Conservation (phyloP, 2,888 invertebrate genomes). For the Masnerella sp. region DNA sequence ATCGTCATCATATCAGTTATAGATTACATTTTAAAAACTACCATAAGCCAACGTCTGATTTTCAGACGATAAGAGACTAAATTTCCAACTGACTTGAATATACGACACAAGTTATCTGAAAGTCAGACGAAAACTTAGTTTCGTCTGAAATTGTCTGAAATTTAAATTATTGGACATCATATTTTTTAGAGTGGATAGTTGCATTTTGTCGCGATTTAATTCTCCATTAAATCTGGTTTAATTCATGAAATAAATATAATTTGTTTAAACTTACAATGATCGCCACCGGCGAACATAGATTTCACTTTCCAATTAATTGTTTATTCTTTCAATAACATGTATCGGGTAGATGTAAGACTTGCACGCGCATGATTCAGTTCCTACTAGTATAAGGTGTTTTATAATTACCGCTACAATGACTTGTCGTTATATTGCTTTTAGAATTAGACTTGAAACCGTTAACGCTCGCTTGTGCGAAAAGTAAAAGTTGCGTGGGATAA, state of each 20-base stretch:
- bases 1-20: too few relatives aligned
- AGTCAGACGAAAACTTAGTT: too few relatives aligned
- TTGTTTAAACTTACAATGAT: conserved; percentile 12
- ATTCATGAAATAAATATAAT: conserved; percentile 15
- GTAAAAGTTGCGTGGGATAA: conserved; percentile 25
- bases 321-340: conserved; percentile 2
- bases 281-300: neutral
- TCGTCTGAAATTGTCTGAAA: too few relatives aligned
- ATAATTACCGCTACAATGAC: conserved; percentile 5
- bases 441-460: conserved; percentile 5
- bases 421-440: conserved; percentile 4
- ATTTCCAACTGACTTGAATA: too few relatives aligned
- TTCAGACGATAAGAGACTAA: too few relatives aligned
- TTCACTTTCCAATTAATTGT: conserved; percentile 32
- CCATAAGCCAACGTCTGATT: too few relatives aligned
- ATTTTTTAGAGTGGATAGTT: too few relatives aligned
- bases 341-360: neutral
- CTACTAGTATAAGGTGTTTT: neutral
- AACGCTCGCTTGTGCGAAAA: conserved; percentile 13
- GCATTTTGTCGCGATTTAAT: conserved; percentile 11
- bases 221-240: conserved; percentile 33
- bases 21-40: too few relatives aligned
- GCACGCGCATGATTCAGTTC: neutral
- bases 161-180: too few relatives aligned
- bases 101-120: too few relatives aligned